phyloP scores from a whole-genome alignment of 1,140 invertebrate species.

The Papilio polyxenes region DNA sequence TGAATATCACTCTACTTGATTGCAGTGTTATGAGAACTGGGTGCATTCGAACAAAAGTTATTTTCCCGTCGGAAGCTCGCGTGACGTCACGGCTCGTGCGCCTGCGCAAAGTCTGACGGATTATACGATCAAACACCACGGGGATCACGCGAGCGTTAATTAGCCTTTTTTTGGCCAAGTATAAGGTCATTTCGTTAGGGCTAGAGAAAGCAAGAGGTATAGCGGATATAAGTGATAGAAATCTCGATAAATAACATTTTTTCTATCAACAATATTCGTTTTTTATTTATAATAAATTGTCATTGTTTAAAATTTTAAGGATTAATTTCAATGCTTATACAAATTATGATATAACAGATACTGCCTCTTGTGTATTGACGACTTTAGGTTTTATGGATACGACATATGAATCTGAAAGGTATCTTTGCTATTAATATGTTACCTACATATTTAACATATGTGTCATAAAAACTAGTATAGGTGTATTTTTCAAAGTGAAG shows the following conservation, averaged over 20 bases:
- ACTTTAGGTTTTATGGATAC: too few relatives aligned
- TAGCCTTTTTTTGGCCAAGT: conserved; percentile 51
- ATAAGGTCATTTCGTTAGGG: conserved; percentile 48
- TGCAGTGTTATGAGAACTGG: conserved; percentile 26
- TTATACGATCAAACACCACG: conserved; percentile 69
- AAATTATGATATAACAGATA: too few relatives aligned
- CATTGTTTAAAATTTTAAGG: too few relatives aligned
- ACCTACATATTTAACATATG: too few relatives aligned
- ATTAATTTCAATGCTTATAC: too few relatives aligned
- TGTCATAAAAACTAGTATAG: too few relatives aligned
- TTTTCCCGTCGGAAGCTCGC: conserved; percentile 73
- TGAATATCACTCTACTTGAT: conserved; percentile 38
- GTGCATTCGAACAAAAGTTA: conserved; percentile 57
- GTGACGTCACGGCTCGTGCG: conserved; percentile 71
- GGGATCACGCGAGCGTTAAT: conserved; percentile 65
- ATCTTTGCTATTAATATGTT: too few relatives aligned
- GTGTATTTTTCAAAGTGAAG: too few relatives aligned
- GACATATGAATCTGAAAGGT: too few relatives aligned
- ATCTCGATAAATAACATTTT: neutral
- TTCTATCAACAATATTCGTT: neutral
- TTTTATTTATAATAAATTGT: neutral
- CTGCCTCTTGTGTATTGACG: too few relatives aligned
- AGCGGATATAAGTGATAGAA: neutral
- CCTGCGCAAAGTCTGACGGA: conserved; percentile 68
- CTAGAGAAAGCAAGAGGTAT: conserved; percentile 27